Evolutionary conservation across 1,140 invertebrate genomes (phyloP).

Genomic region (Drosophila kurseongensis): DNA sequence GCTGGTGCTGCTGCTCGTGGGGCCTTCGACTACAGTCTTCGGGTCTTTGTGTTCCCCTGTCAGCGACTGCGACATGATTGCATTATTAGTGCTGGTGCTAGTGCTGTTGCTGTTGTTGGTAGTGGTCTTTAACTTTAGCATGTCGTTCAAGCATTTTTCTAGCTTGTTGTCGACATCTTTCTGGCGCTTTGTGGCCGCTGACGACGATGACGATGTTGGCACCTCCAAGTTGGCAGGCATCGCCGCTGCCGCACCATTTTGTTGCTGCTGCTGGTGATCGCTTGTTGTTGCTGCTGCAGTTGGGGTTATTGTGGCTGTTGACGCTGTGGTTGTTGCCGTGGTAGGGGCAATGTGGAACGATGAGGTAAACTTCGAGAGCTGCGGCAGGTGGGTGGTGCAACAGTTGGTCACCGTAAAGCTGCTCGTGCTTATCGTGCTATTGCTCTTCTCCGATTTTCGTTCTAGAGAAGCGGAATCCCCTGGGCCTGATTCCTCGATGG

Average conservation of each 20-base stretch:
- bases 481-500: constrained; percentile 21
- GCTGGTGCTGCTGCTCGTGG: constrained; percentile 32
- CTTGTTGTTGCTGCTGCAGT: constrained; percentile 21
- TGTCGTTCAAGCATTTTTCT: constrained; percentile 81
- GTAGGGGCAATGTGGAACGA: constrained; percentile 74
- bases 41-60: constrained; percentile 69
- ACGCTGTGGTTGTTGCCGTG: constrained; percentile 22
- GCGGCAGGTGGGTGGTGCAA: constrained; percentile 78
- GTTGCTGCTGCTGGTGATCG: constrained; percentile 39
- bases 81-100: constrained; percentile 43
- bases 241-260: constrained; percentile 14
- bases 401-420: constrained; percentile 81
- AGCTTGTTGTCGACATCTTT: constrained; percentile 83
- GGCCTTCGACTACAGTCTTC: constrained; percentile 25
- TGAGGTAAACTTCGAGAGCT: constrained; percentile 81
- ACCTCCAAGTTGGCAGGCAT: constrained; percentile 34
- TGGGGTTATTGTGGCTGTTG: constrained; percentile 13
- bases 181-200: constrained; percentile 76
- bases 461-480: constrained; percentile 64
- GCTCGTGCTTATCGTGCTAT: constrained; percentile 78
- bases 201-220: constrained; percentile 40
- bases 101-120: constrained; percentile 22
- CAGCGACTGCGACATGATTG: constrained; percentile 60
- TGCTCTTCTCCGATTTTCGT: constrained; percentile 81
- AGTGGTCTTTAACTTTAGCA: constrained; percentile 78